These are phyloP conservation scores for Centropus unirufus DNA, from an alignment of 2,113 vertebrate species.

Conservation along the genomic window DNA sequence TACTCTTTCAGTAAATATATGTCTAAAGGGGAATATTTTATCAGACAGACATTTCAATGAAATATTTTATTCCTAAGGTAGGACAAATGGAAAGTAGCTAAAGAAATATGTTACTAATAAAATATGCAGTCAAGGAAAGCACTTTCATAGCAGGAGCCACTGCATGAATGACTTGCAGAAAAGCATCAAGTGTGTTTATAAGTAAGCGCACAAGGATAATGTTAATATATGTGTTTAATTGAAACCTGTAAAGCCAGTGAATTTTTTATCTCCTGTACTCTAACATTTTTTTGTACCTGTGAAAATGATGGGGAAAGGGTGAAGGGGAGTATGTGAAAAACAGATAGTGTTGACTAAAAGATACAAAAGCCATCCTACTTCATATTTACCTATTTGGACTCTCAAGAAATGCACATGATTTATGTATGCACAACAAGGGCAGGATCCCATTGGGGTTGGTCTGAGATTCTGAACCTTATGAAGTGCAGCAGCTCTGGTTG, in stretches of 20 bases:
- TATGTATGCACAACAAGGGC: background rate
- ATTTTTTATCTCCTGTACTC: background rate
- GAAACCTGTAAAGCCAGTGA: constrained; percentile 34
- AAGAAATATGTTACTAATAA: constrained; percentile 71
- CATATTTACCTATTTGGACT: background rate
- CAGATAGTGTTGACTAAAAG: background rate
- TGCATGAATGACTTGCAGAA: constrained; percentile 26
- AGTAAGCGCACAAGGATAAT: constrained; percentile 16
- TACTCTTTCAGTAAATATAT: constrained; percentile 61
- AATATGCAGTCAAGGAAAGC: constrained; percentile 43
- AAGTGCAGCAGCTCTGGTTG: accelerated
- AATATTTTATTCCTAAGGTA: constrained; percentile 69
- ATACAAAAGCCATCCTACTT: background rate
- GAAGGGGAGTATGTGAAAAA: background rate
- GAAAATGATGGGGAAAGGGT: background rate
- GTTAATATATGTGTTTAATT: constrained; percentile 65
- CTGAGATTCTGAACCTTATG: background rate
- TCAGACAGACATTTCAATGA: constrained; percentile 59
- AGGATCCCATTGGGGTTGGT: accelerated
- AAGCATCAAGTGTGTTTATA: constrained; percentile 60
- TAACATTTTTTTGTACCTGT: background rate
- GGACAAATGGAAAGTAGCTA: constrained; percentile 53
- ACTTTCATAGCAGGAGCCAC: constrained; percentile 3
- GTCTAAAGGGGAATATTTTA: constrained; percentile 66
- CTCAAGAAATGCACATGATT: background rate